Base-by-base conservation (phyloP, 1,140 invertebrate genomes). In the Penaeus vannamei region DNA sequence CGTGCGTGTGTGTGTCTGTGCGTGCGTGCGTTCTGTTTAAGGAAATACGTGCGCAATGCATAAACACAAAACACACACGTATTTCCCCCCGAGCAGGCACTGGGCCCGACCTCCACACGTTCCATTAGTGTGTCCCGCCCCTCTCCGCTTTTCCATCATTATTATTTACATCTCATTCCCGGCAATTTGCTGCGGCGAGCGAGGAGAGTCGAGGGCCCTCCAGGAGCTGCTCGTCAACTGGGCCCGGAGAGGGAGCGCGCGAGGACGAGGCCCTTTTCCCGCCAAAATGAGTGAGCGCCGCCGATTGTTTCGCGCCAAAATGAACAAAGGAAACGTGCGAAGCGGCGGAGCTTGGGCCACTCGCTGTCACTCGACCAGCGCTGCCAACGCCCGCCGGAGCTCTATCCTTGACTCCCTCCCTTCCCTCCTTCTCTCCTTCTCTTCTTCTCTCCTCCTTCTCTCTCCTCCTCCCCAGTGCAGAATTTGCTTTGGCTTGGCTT, bases 261-360 rank as follows among this genome's bases (percentile, higher is more conserved):
- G 53, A 53, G 3, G 46, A 26, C 84, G 60, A 85, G 84, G 61
- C 69, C 84, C 84, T 76, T 61, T 77, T 85, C 86, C 64, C 64
- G 86, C 86, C 66, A 83, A 83, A 88, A 88, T 88, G 86, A 88
- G 86, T 88, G 81, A 61, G 81, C 86, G 46, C 81, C 81, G 29
- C 53, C 86, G 86, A 88, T 88, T 88, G 86, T 88, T 88, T 88
- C 81, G 64, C 86, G 86, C 81, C 80, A 88, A 88, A 88, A 83
- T 88, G 86, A 88, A 88, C 86, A 88, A 88, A 88, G 86, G 86
- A 53, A 53, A 88, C 80, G 80, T 82, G 80, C 80, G 80, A 46
- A 46, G 66, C 76, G 80, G 86, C 69, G 72, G 46, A 72, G 83
- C 64, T n/a, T 66, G 66, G 81, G 86, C 62, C 85, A 88, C 86